These are phyloP conservation scores for Decapterus maruadsi DNA, from an alignment of 2,797 vertebrate genomes.

Conservation along the genomic window DNA sequence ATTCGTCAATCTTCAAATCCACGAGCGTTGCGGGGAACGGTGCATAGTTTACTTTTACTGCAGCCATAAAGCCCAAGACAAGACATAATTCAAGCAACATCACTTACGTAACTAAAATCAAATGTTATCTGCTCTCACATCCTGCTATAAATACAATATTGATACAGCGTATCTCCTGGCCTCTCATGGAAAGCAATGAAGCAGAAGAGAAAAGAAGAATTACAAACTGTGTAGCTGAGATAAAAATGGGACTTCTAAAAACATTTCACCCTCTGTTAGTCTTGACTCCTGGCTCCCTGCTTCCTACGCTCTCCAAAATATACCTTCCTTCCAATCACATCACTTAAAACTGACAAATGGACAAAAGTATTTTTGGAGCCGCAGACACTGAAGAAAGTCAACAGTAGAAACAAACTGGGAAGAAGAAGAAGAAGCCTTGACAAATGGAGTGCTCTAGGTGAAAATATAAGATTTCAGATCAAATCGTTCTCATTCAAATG, in stretches of 20 bases:
- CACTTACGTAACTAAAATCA: constrained; percentile 40
- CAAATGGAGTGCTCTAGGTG: neutral
- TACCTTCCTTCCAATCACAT: constrained; percentile 61
- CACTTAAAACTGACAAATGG: constrained; percentile 62
- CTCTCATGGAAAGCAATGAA: constrained; percentile 30
- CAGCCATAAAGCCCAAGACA: neutral
- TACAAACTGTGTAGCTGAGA: constrained; percentile 59
- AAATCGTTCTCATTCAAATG: constrained; percentile 8
- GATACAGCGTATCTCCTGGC: constrained; percentile 35
- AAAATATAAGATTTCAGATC: constrained; percentile 12
- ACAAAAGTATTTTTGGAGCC: constrained; percentile 43
- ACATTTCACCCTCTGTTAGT: constrained; percentile 68
- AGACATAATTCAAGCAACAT: constrained; percentile 7
- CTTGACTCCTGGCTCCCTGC: constrained; percentile 70
- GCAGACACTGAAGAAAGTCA: neutral
- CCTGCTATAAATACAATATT: constrained; percentile 44
- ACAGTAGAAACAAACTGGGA: constrained; percentile 7
- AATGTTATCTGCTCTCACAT: constrained; percentile 42
- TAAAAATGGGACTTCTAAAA: constrained; percentile 77
- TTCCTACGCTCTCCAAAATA: constrained; percentile 74
- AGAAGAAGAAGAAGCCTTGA: constrained; percentile 12
- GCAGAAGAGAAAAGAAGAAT: constrained; percentile 47
- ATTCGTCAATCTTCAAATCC: neutral
- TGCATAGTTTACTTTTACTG: neutral
- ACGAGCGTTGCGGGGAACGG: neutral